Conservation (phyloP, 2,113 vertebrate genomes). For the Corapipo altera region DNA sequence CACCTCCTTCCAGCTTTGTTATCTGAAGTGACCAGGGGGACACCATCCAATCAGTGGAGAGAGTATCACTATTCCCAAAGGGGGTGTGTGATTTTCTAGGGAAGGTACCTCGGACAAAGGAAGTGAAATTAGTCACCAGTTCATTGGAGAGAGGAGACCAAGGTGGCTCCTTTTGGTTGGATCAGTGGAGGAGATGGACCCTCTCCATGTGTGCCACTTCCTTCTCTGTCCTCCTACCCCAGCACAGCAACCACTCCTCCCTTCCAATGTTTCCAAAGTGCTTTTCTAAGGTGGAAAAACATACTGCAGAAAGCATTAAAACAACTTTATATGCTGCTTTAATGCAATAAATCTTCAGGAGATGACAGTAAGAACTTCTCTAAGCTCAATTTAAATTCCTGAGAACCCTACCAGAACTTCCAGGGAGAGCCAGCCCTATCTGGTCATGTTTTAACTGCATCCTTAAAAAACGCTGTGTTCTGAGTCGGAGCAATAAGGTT, state of each 20-base stretch:
- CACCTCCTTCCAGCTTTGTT: background rate
- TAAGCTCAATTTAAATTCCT: background rate
- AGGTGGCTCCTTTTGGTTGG: background rate
- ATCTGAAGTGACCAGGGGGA: background rate
- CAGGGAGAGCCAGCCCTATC: background rate
- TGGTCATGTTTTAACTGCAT: background rate
- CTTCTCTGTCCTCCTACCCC: background rate
- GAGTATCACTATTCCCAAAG: background rate
- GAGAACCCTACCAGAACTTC: background rate
- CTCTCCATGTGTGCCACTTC: background rate
- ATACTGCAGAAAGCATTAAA: background rate
- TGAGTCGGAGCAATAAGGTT: background rate
- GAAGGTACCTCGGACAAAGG: background rate
- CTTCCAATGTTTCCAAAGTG: background rate
- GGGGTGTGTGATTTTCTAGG: background rate
- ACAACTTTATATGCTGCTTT: background rate
- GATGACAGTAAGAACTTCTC: background rate
- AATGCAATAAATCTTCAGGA: background rate
- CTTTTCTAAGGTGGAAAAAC: background rate
- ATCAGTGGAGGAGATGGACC: background rate
- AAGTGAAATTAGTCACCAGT: background rate
- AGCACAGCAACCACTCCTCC: background rate
- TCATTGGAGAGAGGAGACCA: background rate
- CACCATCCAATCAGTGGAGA: background rate
- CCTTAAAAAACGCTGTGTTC: background rate